Percentiles rank a stretch among this genome's conserved stretches.
Conservation (phyloP, 2,888 invertebrate species). For the Sarcophaga subvicina region DNA sequence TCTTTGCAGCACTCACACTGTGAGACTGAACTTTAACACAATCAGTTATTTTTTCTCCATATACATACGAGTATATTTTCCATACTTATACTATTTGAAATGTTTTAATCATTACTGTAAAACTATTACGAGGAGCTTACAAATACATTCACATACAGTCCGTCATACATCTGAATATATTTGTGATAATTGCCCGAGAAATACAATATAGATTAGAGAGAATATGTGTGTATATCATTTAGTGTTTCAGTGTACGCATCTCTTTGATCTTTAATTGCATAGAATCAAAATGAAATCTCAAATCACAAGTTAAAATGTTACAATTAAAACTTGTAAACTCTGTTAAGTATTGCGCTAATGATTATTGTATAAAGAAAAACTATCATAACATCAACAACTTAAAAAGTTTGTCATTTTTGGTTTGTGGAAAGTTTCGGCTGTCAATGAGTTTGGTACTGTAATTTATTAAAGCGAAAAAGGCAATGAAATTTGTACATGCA, state of each 20-base stretch:
- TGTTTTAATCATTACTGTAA: slow-evolving; percentile 65
- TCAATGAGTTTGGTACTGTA: background rate
- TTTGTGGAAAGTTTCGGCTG: slow-evolving; percentile 9
- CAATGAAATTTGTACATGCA: background rate
- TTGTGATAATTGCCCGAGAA: slow-evolving; percentile 57
- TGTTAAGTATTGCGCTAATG: slow-evolving; percentile 43
- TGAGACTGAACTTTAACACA: slow-evolving; percentile 66
- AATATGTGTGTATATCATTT: background rate
- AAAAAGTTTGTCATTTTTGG: too few relatives aligned
- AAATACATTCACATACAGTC: too few relatives aligned
- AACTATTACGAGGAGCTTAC: too few relatives aligned
- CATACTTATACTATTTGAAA: slow-evolving; percentile 11
- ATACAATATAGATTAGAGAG: slow-evolving; percentile 21
- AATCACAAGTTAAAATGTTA: slow-evolving; percentile 51
- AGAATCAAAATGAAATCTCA: slow-evolving; percentile 13
- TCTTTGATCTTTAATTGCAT: slow-evolving; percentile 60
- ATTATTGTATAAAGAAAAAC: background rate
- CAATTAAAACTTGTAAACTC: slow-evolving; percentile 22
- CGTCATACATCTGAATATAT: slow-evolving; percentile 2
- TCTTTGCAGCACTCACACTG: slow-evolving; percentile 56
- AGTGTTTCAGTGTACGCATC: background rate
- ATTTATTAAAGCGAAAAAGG: background rate
- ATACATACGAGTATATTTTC: slow-evolving; percentile 11
- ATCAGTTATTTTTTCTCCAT: slow-evolving; percentile 31
- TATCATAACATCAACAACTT: too few relatives aligned